Evolutionary conservation across 2,797 vertebrate genomes (phyloP).

Genomic region (Gila robusta): DNA sequence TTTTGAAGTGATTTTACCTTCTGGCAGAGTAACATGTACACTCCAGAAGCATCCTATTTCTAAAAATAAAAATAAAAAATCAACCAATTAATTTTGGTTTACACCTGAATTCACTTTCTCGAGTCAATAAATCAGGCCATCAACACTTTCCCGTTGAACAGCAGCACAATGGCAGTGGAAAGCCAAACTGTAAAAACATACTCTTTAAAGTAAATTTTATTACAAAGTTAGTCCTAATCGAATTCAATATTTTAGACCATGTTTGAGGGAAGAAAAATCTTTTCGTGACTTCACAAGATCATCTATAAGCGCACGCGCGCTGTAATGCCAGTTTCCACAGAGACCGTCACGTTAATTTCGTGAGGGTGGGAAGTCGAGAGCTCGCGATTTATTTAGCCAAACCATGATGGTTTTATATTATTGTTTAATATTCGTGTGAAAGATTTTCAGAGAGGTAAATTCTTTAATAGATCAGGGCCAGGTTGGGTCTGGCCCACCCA

Average conservation of each 20-base stretch:
- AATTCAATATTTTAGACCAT: background rate
- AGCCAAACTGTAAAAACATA: background rate
- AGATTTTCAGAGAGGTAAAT: too few species aligned
- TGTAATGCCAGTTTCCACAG: background rate
- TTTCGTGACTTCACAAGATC: background rate
- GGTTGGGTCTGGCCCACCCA: too few species aligned
- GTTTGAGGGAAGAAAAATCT: background rate
- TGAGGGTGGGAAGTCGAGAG: background rate
- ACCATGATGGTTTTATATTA: background rate
- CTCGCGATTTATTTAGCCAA: background rate
- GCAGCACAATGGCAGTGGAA: background rate
- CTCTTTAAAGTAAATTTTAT: background rate
- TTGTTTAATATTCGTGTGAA: too few species aligned
- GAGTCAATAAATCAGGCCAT: too few species aligned
- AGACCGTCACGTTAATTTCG: too few species aligned
- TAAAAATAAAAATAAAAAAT: background rate
- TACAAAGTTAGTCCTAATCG: background rate
- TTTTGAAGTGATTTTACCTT: slow-evolving; percentile 70
- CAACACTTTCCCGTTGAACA: background rate
- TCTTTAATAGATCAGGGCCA: too few species aligned
- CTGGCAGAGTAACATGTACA: slow-evolving; percentile 70
- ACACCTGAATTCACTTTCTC: background rate
- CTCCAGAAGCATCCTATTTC: background rate
- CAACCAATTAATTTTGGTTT: background rate
- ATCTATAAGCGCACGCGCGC: background rate